Percentiles rank a stretch among this genome's conserved stretches.
These are phyloP conservation scores for Notodonta ziczac DNA, from an alignment of 2,888 invertebrate species.

Conservation along the genomic window DNA sequence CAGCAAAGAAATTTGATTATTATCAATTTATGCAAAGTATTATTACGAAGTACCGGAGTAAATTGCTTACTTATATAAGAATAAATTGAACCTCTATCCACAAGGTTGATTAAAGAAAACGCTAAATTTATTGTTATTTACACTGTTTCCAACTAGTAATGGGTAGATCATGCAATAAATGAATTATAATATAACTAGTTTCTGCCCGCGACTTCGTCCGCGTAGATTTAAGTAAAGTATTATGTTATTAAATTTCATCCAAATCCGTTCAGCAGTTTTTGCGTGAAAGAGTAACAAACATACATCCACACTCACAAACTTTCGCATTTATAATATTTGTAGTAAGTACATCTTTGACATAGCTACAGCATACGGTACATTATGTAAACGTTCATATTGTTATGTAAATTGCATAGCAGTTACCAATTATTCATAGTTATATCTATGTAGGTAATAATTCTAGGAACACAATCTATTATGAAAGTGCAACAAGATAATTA, in stretches of 20 bases:
- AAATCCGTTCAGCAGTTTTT: too few relatives aligned
- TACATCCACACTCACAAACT: too few relatives aligned
- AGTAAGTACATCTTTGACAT: background rate
- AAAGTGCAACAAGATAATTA: background rate
- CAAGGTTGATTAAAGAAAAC: conserved; percentile 41
- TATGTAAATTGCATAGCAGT: background rate
- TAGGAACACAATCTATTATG: background rate
- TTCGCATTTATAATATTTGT: too few relatives aligned
- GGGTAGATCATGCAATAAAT: background rate
- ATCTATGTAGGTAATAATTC: background rate
- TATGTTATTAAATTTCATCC: too few relatives aligned
- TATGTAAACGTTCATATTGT: background rate
- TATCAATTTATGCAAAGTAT: conserved; percentile 1
- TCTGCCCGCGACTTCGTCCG: too few relatives aligned
- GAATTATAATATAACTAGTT: background rate
- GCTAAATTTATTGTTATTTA: conserved; percentile 36
- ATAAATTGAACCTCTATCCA: conserved; percentile 24
- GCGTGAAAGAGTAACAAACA: too few relatives aligned
- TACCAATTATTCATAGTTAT: background rate
- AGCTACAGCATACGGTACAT: background rate
- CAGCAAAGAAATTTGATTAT: background rate
- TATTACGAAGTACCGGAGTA: conserved; percentile 9
- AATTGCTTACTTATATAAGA: conserved; percentile 32
- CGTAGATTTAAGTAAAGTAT: too few relatives aligned
- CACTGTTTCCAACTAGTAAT: conserved; percentile 32